phyloP scores from a whole-genome alignment of 2,797 vertebrate genomes.

The Tokudaia tokunoshimensis region DNA sequence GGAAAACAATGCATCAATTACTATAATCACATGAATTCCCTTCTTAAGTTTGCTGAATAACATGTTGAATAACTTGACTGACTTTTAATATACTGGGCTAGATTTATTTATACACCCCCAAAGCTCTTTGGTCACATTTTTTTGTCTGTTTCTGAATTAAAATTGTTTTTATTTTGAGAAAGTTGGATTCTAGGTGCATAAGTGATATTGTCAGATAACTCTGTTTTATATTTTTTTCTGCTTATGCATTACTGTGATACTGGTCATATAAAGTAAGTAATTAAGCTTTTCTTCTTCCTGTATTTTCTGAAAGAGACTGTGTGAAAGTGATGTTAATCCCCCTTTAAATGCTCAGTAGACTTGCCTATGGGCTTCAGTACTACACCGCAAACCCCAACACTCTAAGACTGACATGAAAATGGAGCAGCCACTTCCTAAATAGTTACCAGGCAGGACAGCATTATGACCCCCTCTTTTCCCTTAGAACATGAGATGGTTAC shows the following conservation, averaged over 20 bases:
- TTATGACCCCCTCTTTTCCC: not conserved
- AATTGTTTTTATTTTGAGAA: not conserved
- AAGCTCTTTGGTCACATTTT: not conserved
- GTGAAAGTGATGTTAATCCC: not conserved
- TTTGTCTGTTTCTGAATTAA: not conserved
- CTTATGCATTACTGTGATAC: not conserved
- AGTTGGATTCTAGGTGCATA: not conserved
- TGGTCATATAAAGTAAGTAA: not conserved
- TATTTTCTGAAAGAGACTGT: not conserved
- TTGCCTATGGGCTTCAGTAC: not conserved
- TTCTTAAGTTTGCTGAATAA: slow-evolving; percentile 3
- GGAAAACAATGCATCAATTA: not conserved
- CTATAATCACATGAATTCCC: not conserved
- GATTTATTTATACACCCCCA: not conserved
- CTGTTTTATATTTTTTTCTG: not conserved
- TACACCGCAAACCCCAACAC: not conserved
- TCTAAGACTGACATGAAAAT: not conserved
- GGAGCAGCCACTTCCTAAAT: not conserved
- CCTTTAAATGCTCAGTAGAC: not conserved
- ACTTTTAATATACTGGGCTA: slow-evolving; percentile 5
- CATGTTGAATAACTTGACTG: not conserved
- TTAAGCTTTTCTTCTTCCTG: not conserved
- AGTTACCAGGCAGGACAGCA: not conserved
- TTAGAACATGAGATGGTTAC: not conserved
- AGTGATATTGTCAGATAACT: not conserved